Evolutionary conservation across 2,797 vertebrate genomes (phyloP).

Genomic region (Agapornis canus): DNA sequence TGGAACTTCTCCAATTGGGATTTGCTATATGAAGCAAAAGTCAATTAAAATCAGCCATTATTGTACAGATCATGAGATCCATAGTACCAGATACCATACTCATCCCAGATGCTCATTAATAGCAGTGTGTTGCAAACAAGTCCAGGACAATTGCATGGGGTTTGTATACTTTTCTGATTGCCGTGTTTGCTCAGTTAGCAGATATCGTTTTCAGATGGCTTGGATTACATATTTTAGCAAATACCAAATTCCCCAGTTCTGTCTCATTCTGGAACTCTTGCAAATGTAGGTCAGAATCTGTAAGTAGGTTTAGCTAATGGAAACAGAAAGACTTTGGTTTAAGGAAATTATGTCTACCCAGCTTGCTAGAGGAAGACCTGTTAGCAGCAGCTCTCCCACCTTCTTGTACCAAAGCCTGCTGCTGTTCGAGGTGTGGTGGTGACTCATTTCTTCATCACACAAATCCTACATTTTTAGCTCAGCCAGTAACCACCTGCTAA

Average conservation of each 20-base stretch:
- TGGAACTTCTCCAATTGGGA: conserved; percentile 66
- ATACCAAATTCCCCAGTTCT: conserved; percentile 21
- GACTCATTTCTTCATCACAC: conserved; percentile 17
- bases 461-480: background rate
- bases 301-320: conserved; percentile 8
- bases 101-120: conserved; percentile 64
- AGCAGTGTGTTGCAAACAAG: conserved; percentile 42
- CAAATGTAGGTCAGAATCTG: conserved; percentile 51
- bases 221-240: conserved; percentile 22
- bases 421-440: background rate
- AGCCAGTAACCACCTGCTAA: background rate
- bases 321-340: background rate
- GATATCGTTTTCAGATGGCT: conserved; percentile 21
- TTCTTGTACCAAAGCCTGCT: background rate
- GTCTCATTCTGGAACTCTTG: background rate
- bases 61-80: conserved; percentile 64
- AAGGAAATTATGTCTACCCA: background rate
- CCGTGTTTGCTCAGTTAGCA: conserved; percentile 39
- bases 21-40: conserved; percentile 71
- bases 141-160: conserved; percentile 11
- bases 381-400: background rate
- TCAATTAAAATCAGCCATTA: conserved; percentile 71
- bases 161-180: conserved; percentile 12
- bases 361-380: background rate
- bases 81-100: conserved; percentile 29